phyloP scores from a whole-genome alignment of 2,888 invertebrate species.

The Tetanocera ferruginea region DNA sequence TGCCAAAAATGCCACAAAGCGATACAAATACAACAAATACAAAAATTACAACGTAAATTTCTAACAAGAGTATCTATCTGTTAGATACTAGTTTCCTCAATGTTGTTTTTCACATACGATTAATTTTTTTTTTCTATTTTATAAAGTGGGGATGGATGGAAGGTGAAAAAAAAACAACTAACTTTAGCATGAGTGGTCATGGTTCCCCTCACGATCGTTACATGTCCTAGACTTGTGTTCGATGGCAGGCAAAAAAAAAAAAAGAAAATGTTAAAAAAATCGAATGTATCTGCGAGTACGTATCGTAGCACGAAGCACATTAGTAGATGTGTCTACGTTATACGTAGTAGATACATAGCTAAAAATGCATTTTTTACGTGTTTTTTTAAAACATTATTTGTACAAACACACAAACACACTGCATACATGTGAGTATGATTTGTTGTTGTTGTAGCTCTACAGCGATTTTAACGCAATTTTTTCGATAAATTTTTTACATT shows the following conservation, averaged over 20 bases:
- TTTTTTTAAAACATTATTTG: neutral
- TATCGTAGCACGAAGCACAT: neutral
- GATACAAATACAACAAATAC: neutral
- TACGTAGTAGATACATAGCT: neutral
- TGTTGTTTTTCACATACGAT: neutral
- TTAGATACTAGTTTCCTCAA: neutral
- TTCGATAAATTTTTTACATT: neutral
- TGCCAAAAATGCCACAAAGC: no score
- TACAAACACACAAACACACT: neutral
- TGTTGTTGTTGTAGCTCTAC: neutral
- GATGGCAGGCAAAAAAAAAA: neutral
- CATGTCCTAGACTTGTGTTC: neutral
- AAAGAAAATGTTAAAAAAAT: neutral
- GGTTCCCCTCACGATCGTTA: neutral
- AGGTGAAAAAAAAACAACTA: neutral
- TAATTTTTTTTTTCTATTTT: neutral
- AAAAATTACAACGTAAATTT: neutral
- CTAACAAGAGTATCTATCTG: slow-evolving; percentile 22
- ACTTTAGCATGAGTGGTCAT: slow-evolving; percentile 8
- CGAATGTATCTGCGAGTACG: slow-evolving; percentile 1
- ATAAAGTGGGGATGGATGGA: neutral
- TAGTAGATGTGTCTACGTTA: neutral
- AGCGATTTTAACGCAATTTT: slow-evolving; percentile 21
- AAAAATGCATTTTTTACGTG: neutral
- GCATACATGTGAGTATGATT: neutral